Evolutionary conservation across 2,888 invertebrate genomes (phyloP), one percentile per base, ranked within the genome.

Genomic region (Diabrotica balteata): DNA sequence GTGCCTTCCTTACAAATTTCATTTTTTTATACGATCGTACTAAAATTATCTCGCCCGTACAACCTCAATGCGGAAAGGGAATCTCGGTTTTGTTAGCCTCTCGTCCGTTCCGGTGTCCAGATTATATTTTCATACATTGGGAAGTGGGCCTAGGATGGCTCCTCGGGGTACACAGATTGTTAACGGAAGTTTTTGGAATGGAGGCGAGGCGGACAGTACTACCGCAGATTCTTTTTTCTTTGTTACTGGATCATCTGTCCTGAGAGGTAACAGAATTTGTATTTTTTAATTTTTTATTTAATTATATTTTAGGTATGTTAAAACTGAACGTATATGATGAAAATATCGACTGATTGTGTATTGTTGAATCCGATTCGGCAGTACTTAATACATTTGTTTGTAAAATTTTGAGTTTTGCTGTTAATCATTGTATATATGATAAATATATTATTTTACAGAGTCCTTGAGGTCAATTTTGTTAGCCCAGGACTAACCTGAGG

Each of bases 401-500:
- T 79, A 73, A 74, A 75, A 76, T 74, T 74, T 74, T 71, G 67
- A 74, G 71, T 75, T 76, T 77, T 76, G 75, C 76, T 79, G 77
- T 79, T 79, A 75, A 51, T 73, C 76, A 73, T 79, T 79, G 77
- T 76, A 77, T 73, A 76, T 78, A 75, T 64, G 73, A 72, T 75
- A 74, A 75, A 72, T 70, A 75, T 69, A 70, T 70, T 70, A 67
- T 65, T 70, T 70, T 76, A 69, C 72, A 72, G 81, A 81, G 82
- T 82, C 82, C 82, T 82, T 81, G 82, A 79, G 83, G 82, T 83
- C 82, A 79, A 80, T 81, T 82, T 81, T 83, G 82, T 82, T 83
- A 83, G 83, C 82, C 82, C 83, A 82, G 83, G 83, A 83, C 83
- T 82, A 83, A 78, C 80, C 81, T 81, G 83, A 83, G 83, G 83